Evolutionary conservation across 2,888 invertebrate species (phyloP), one percentile per base, ranked within the genome.

Genomic region (Drosophila vallismaia): DNA sequence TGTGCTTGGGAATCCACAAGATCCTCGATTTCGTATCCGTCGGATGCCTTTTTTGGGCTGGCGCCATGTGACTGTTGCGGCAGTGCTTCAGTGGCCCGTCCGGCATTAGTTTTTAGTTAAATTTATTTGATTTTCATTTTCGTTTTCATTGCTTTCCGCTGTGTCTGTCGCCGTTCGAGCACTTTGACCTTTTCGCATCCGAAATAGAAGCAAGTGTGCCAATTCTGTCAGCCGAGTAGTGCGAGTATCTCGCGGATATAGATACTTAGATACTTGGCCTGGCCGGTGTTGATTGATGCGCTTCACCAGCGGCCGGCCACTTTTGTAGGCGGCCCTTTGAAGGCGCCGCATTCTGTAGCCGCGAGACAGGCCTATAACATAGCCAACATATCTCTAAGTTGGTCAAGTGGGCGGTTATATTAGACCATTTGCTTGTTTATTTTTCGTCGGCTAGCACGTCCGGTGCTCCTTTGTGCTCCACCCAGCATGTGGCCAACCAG

Each of bases 151-250:
- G 50, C 36, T 55, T 55, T 51, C 64, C 63, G 63, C 51, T 45
- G 64, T 52, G 52, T 29, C 12, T 28, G 31, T 29, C 29, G 38
- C 44, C 44, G 42, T 68, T 6, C 48, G 48, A 62, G 79, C 73
- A 73, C 82, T 83, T 74, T 83, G 78, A 83, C 82, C 82, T 86
- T 86, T 73, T 68, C 72, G 58, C 51, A 63, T 54, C 70, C 76
- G 63, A 86, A 77, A 86, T 84, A 86, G 68, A 66, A 50, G 74
- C 76, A 64, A 74, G 70, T 86, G 82, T 84, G 86, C 82, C 86
- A 83, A 77, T 86, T 83, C 84, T 84, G 82, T 83, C 82, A 82
- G 64, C 50, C 81, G 46, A 58, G 73, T 50, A 57, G 36, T 45
- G 45, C 44, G 51, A 55, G 68, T 55, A 75, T 66, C 71, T 78